phyloP scores from a whole-genome alignment of 2,797 vertebrate species.

The Neosilurus mollespiculum region DNA sequence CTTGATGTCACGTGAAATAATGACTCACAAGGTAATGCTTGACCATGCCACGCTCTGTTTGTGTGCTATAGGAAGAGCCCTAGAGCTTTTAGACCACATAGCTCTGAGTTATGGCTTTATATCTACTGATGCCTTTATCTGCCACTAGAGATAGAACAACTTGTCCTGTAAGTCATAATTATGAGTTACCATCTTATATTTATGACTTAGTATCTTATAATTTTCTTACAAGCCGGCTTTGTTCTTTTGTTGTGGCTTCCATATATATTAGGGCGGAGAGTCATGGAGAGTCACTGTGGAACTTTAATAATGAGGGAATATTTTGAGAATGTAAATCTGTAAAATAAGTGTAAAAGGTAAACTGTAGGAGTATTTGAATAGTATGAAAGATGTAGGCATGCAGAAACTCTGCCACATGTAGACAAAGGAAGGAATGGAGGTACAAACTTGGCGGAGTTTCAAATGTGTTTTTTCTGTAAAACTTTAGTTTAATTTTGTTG shows the following conservation, averaged over 20 bases:
- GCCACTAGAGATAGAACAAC: no score
- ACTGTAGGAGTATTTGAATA: background rate
- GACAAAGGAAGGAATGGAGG: background rate
- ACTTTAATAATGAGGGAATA: background rate
- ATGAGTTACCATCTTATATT: no score
- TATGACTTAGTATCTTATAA: no score
- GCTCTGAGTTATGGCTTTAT: background rate
- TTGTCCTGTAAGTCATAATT: no score
- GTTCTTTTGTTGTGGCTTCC: no score
- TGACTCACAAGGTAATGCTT: no score
- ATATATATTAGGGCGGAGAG: background rate
- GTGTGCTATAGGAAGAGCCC: no score
- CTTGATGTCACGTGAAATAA: no score
- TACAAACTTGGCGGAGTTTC: no score
- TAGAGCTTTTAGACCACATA: no score
- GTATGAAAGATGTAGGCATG: background rate
- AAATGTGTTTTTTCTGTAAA: background rate
- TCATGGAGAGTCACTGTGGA: background rate
- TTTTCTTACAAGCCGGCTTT: no score
- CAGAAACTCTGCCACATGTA: background rate
- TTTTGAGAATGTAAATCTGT: background rate
- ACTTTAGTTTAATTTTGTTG: background rate
- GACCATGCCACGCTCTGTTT: no score
- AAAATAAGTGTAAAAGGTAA: background rate
- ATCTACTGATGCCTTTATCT: background rate